A percentile compares a stretch with the other conserved stretches of the same genome.
Conservation (phyloP, 2,113 vertebrate genomes). For the Narcine bancroftii region DNA sequence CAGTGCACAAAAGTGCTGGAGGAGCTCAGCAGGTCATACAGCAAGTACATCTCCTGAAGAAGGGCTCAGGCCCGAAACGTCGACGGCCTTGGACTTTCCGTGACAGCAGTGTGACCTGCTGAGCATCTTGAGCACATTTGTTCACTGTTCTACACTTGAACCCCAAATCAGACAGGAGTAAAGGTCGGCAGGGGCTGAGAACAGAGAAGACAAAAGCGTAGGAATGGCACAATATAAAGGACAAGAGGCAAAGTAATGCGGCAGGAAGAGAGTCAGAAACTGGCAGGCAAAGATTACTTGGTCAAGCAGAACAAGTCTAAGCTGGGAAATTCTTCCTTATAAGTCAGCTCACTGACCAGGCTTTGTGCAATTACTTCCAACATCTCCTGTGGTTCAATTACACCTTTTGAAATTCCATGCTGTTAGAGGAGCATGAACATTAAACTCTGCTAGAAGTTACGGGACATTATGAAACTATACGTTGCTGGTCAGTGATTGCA, state of each 20-base stretch:
- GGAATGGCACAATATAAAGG: not conserved
- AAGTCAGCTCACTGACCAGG: not conserved
- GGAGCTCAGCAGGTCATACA: no score
- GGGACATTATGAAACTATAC: not conserved
- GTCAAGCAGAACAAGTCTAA: no score
- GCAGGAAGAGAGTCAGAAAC: conserved; percentile 36
- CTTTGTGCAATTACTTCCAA: not conserved
- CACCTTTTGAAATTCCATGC: not conserved
- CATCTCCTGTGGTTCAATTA: not conserved
- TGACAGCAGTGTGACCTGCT: no score
- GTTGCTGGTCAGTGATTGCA: not conserved
- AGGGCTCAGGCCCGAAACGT: no score
- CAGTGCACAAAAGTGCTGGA: no score
- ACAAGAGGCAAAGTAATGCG: not conserved
- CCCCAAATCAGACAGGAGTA: no score
- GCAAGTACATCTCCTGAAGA: no score
- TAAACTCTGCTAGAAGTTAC: not conserved
- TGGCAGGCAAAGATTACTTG: conserved; percentile 41
- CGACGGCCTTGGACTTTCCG: no score
- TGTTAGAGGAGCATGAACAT: not conserved
- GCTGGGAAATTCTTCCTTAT: not conserved
- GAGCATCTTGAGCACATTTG: no score
- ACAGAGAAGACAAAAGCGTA: not conserved
- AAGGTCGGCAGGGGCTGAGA: not conserved
- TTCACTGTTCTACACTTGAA: no score